Conservation (phyloP, 2,113 vertebrate species). For the Bungarus multicinctus region DNA sequence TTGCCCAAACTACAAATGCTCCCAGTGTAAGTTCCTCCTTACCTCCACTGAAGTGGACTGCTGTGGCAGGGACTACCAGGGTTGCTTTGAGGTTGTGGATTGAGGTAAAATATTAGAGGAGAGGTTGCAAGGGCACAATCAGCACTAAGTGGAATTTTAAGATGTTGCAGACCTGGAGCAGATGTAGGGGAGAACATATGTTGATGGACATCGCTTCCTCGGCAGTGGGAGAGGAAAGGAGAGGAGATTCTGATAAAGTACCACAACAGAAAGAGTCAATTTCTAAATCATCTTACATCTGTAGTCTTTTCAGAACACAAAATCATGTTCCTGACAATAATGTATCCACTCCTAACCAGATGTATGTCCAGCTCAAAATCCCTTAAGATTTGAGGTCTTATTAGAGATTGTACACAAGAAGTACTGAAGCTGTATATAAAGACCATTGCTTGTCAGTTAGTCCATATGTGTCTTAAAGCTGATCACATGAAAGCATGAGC, state of each 20-base stretch:
- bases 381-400: constrained; percentile 8
- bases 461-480: constrained; percentile 35
- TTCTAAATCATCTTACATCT: constrained; percentile 53
- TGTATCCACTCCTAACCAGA: background rate
- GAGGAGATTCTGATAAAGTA: constrained; percentile 89
- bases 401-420: background rate
- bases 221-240: constrained; percentile 83
- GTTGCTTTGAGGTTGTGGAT: constrained; percentile 71
- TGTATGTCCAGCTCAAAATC: background rate
- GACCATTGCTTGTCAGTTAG: constrained; percentile 8
- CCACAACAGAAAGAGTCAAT: constrained; percentile 51
- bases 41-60: constrained; percentile 91
- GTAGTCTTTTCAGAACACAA: background rate
- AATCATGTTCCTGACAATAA: background rate
- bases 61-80: constrained; percentile 74
- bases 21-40: constrained; percentile 67
- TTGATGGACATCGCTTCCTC: constrained; percentile 88
- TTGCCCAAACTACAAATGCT: constrained; percentile 12
- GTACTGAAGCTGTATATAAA: constrained; percentile 13
- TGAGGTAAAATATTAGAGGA: constrained; percentile 78
- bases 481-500: constrained; percentile 34
- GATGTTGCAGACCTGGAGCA: constrained; percentile 72
- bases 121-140: constrained; percentile 81
- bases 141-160: constrained; percentile 75
- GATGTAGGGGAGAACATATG: constrained; percentile 83